Evolutionary conservation across 2,888 invertebrate genomes (phyloP).

Genomic region (Calameuta filiformis): DNA sequence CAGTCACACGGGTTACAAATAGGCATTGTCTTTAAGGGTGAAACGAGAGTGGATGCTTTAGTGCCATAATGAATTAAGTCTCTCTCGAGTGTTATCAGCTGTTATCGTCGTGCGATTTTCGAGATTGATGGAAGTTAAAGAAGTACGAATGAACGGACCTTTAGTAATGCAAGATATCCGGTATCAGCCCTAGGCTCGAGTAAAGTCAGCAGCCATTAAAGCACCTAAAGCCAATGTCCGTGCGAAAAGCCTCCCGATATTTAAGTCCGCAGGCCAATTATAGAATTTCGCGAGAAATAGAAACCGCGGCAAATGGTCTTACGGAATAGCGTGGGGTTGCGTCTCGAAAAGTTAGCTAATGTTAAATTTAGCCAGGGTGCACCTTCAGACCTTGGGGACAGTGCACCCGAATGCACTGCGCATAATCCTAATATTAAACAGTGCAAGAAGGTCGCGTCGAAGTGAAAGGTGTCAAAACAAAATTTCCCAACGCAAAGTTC

Average conservation of each 20-base stretch:
- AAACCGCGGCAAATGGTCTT: slow-evolving; percentile 20
- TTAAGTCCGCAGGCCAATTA: background rate
- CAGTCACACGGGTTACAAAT: background rate
- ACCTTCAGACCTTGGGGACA: slow-evolving; percentile 38
- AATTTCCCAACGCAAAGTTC: background rate
- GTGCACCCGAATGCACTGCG: slow-evolving; percentile 24
- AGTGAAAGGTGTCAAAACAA: background rate
- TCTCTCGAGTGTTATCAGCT: background rate
- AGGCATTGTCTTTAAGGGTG: slow-evolving; percentile 8
- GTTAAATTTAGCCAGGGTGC: slow-evolving; percentile 51
- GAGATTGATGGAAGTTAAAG: background rate
- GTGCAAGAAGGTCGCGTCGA: background rate
- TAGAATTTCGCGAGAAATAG: slow-evolving; percentile 1
- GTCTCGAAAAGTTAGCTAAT: slow-evolving; percentile 47
- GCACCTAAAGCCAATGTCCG: background rate
- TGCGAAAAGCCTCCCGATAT: background rate
- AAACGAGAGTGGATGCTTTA: slow-evolving; percentile 10
- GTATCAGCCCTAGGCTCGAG: background rate
- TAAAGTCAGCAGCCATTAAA: background rate
- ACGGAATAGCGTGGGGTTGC: slow-evolving; percentile 46
- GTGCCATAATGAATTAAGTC: background rate
- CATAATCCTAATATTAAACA: background rate
- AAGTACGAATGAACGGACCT: too few relatives aligned
- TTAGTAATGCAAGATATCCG: too few relatives aligned
- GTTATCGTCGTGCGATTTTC: background rate